These are phyloP conservation scores for Calliopsis andreniformis DNA, from an alignment of 1,140 invertebrate genomes.

Conservation along the genomic window DNA sequence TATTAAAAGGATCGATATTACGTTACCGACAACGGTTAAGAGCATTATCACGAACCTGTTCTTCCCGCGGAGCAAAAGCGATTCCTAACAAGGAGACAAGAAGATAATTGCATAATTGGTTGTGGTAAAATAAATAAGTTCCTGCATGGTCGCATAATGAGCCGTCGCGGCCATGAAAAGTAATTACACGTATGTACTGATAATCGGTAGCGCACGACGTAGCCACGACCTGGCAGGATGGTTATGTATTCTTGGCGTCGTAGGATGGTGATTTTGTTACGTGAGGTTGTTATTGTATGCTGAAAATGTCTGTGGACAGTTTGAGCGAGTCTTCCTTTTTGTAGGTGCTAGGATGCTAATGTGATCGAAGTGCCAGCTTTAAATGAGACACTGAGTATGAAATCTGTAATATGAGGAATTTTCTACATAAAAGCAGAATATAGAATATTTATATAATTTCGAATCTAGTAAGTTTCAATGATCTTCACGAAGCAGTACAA, in stretches of 20 bases:
- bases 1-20: slow-evolving; percentile 37
- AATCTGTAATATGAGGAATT: too few relatives aligned
- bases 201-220: slow-evolving; percentile 47
- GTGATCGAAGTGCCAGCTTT: too few relatives aligned
- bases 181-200: slow-evolving; percentile 52
- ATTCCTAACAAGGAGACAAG: slow-evolving; percentile 52
- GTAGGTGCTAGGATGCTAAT: too few relatives aligned
- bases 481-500: too few relatives aligned
- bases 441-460: too few relatives aligned
- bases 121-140: slow-evolving; percentile 71
- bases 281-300: too few relatives aligned
- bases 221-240: slow-evolving; percentile 11
- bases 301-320: neutral
- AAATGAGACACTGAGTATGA: too few relatives aligned
- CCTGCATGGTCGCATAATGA: slow-evolving; percentile 45
- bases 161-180: slow-evolving; percentile 49
- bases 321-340: neutral
- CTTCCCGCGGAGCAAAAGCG: slow-evolving; percentile 19
- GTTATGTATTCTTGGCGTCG: neutral
- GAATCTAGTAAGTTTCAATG: too few relatives aligned
- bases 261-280: neutral
- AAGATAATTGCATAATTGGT: slow-evolving; percentile 72
- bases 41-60: slow-evolving; percentile 60
- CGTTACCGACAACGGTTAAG: slow-evolving; percentile 31
- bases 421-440: too few relatives aligned